phyloP scores from a whole-genome alignment of 1,140 invertebrate species.

The Megalopta genalis region DNA sequence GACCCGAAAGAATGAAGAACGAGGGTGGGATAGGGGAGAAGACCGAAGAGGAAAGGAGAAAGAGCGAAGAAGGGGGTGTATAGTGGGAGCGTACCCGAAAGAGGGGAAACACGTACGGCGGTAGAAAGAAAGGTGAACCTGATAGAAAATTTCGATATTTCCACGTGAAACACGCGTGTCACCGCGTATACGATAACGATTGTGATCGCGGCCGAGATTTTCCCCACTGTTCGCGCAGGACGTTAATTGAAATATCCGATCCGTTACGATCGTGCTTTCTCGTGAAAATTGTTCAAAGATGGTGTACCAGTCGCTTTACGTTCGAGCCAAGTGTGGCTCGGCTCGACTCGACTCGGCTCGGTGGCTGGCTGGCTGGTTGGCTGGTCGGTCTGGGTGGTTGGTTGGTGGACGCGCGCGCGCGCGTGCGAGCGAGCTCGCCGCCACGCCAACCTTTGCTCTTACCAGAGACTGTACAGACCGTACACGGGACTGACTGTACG shows the following conservation, averaged over 20 bases:
- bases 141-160: slow-evolving; percentile 15
- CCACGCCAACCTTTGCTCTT: slow-evolving; percentile 23
- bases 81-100: slow-evolving; percentile 7
- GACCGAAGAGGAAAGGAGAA: background rate
- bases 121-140: slow-evolving; percentile 9
- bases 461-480: background rate
- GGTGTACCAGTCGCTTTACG: slow-evolving; percentile 40
- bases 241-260: background rate
- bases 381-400: slow-evolving; percentile 35
- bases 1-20: slow-evolving; percentile 51
- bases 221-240: background rate
- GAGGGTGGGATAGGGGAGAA: slow-evolving; percentile 25
- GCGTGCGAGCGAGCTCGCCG: slow-evolving; percentile 1
- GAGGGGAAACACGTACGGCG: slow-evolving; percentile 1
- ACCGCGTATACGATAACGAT: background rate
- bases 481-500: slow-evolving; percentile 10
- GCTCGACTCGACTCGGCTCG: slow-evolving; percentile 31
- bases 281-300: slow-evolving; percentile 40
- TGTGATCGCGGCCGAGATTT: background rate
- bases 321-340: slow-evolving; percentile 31
- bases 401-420: too few relatives aligned
- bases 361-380: slow-evolving; percentile 42
- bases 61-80: background rate
- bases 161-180: background rate
- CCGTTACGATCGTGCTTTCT: slow-evolving; percentile 17